Percentiles rank a stretch among this genome's conserved stretches.
phyloP scores from a whole-genome alignment of 2,113 vertebrate species.

The Hipposideros armiger region DNA sequence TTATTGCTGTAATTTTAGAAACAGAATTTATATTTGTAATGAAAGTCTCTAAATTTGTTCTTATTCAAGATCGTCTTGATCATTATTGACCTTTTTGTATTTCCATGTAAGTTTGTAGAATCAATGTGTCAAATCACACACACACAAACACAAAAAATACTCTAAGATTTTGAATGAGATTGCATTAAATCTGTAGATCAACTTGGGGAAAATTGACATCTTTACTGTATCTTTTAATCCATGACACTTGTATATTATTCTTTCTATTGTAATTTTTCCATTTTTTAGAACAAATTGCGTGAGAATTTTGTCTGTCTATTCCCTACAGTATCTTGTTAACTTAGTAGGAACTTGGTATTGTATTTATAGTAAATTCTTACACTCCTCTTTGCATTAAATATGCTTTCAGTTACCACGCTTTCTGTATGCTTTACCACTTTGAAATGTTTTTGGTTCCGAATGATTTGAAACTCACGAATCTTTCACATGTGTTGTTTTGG shows the following conservation, averaged over 20 bases:
- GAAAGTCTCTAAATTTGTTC: constrained; percentile 7
- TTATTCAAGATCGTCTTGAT: not conserved
- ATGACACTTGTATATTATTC: not conserved
- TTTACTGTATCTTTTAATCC: not conserved
- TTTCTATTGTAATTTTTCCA: not conserved
- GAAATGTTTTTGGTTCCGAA: not conserved
- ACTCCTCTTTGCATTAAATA: not conserved
- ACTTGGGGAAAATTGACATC: not conserved
- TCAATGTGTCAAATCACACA: not conserved
- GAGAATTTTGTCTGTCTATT: not conserved
- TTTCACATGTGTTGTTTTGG: not conserved
- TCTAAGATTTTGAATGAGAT: not conserved
- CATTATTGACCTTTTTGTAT: not conserved
- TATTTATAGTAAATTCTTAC: not conserved
- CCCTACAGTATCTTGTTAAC: not conserved
- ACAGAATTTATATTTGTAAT: not conserved
- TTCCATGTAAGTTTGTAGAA: constrained; percentile 8
- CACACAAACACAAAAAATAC: not conserved
- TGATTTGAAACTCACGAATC: not conserved
- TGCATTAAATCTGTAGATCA: not conserved
- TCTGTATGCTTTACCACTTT: not conserved
- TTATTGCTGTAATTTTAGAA: not conserved
- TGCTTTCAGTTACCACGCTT: not conserved
- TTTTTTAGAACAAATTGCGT: not conserved
- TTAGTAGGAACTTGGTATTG: not conserved